Base-by-base conservation (phyloP, 2,113 vertebrate species). In the Chamaetylas fuelleborni region DNA sequence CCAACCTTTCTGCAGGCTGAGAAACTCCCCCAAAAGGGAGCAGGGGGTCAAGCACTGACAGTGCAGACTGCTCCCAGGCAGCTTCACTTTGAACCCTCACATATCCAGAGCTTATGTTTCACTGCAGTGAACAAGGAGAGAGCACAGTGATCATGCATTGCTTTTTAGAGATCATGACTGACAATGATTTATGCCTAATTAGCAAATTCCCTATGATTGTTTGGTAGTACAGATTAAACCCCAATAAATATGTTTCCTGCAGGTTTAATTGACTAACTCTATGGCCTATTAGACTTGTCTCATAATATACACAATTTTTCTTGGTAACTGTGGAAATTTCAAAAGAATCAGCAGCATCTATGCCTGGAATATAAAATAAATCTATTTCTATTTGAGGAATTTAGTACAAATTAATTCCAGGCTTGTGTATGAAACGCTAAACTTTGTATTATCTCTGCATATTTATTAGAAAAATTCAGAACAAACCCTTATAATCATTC, bases 151-250 rank as follows among this genome's bases (percentile, higher is more conserved):
- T 66, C 42, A 43, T 11, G 51, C 58, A 14, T 15, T 86, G 71
- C 71, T 84, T 74, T 84, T 74, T 67, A 66, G 81, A 88, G 73
- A 88, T 81, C 70, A 91, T 83, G 60, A 88, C 5, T 89, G 89
- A 96, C 90, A 96, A 51, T 93, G 94, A 97, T 97, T 95, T 95
- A 96, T 96, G 89, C 88, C 84, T 96, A 96, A 97, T 97, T 93
- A 93, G 76, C 22, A 11, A 83, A 93, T 96, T 97, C 61, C 58
- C 47, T 48, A 24, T 20, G 57, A 97, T 90, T 93, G 69, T 64
- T 94, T 96, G 97, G 96, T 95, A 95, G 90, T 60, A 96, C 66
- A 97, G 81, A 96, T 97, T 97, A 96, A 66, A 62, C 43, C 34
- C 36, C 97, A 97, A 97, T 96, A 97, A 96, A 95, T 93, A 58